These are phyloP conservation scores for Lasioglossum morio DNA, from an alignment of 2,888 invertebrate species.

Conservation along the genomic window DNA sequence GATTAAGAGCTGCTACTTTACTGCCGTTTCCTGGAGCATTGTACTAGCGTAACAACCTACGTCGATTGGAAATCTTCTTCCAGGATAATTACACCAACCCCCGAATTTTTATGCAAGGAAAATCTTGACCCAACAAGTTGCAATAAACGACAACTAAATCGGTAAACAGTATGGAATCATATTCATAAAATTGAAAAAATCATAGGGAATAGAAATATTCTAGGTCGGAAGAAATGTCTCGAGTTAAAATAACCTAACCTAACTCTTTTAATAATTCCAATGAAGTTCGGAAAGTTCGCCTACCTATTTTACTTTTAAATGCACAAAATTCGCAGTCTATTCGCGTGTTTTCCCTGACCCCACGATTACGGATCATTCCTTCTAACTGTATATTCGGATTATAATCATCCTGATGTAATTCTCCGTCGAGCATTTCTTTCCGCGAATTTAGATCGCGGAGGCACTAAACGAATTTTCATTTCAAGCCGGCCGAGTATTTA, in stretches of 20 bases:
- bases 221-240: too few relatives aligned
- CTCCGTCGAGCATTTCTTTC: background rate
- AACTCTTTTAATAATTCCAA: background rate
- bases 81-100: background rate
- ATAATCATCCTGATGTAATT: background rate
- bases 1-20: background rate
- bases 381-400: background rate
- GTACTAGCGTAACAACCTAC: background rate
- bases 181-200: too few relatives aligned
- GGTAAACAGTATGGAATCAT: too few relatives aligned
- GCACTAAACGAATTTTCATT: background rate
- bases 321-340: background rate
- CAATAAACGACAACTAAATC: background rate
- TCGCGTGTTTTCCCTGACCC: background rate
- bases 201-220: too few relatives aligned
- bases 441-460: background rate
- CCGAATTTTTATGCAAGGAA: background rate
- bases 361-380: background rate
- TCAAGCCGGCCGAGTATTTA: conserved; percentile 4
- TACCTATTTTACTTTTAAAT: background rate
- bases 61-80: background rate
- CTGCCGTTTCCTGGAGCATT: background rate
- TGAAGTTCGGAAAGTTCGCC: background rate
- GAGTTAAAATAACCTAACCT: too few relatives aligned
- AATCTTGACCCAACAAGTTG: background rate